Base-by-base conservation (phyloP, 2,113 vertebrate species). In the Phaethornis superciliosus region DNA sequence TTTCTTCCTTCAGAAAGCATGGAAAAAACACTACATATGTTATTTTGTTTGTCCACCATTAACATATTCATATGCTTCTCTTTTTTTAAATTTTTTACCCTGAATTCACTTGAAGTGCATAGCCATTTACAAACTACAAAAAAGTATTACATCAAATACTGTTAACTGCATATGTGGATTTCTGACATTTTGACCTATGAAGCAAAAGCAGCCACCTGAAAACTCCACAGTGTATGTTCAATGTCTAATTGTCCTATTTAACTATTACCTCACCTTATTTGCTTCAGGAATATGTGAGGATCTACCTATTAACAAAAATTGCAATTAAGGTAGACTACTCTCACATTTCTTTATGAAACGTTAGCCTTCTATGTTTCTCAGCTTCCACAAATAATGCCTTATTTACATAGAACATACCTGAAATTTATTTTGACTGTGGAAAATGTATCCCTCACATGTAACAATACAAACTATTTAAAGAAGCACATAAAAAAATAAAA, bases 11-110 rank as follows among this genome's bases (percentile, higher is more conserved):
- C 44, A 77, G 28, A 90, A 84, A 65, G 18, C 5, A 90, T 7
- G 10, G 16, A 5, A 44, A 65, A 93, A 15, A 1, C 1, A 2
- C 5, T 37, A 9, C 2, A 2, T 46, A 22, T 72, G 4, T 27
- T 46, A n/a, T 80, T 81, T 12, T 82, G 2, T 65, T 89, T 70
- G 49, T 51, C 13, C 10, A 74, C 12, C 12, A 44, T 37, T 27
- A 67, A 42, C 4, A 11, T 14, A 63, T 10, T 23, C n/a, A 68
- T 5, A 65, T 81, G 10, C 7, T 78, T 40, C 9, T 51, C 44
- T n/a, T 32, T 74, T 51, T 15, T 22, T 15, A 1, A 2, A 32
- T 33, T 20, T 86, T 81, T 52, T 69, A 2, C 5, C 15, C 54
- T 28, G 2, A 88, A 62, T 35, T 81, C 24, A 33, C 51, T 67